Evolutionary conservation across 1,140 invertebrate genomes (phyloP).

Genomic region (Linepithema humile): DNA sequence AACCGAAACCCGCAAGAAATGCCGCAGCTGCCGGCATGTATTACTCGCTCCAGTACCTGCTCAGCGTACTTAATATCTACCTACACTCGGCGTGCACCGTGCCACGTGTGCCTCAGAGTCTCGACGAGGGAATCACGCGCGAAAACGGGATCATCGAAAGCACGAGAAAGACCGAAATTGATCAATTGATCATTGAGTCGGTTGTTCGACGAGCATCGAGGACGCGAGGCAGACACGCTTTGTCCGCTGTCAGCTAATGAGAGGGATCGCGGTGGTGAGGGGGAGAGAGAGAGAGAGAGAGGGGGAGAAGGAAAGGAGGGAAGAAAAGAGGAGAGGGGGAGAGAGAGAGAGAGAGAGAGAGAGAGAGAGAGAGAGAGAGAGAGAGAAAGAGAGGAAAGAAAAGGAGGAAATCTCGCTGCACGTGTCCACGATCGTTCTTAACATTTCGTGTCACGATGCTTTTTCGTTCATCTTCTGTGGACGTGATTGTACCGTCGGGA

Average conservation of each 20-base stretch:
- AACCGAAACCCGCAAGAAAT: constrained; percentile 9
- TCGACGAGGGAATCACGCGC: constrained; percentile 50
- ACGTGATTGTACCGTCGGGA: neutral
- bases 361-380: neutral
- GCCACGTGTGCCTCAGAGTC: constrained; percentile 43
- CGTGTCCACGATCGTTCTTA: neutral
- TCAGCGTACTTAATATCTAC: constrained; percentile 70
- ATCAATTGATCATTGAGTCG: neutral
- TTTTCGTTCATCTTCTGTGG: neutral
- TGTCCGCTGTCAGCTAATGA: constrained; percentile 9
- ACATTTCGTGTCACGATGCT: neutral
- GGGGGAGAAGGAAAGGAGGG: neutral
- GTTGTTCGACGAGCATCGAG: neutral
- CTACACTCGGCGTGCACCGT: constrained; percentile 49
- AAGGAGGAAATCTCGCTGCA: neutral
- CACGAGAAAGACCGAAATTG: constrained; percentile 10
- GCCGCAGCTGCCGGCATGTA: constrained; percentile 38
- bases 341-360: neutral
- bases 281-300: neutral
- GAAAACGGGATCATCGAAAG: constrained; percentile 42
- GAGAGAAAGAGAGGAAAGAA: neutral
- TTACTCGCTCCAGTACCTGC: constrained; percentile 73
- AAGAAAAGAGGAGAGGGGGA: neutral
- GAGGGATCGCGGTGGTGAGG: neutral
- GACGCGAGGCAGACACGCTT: neutral